A percentile compares a stretch with the other conserved stretches of the same genome.
Conservation (phyloP, 2,797 vertebrate genomes). For the Clarias platycephalus region DNA sequence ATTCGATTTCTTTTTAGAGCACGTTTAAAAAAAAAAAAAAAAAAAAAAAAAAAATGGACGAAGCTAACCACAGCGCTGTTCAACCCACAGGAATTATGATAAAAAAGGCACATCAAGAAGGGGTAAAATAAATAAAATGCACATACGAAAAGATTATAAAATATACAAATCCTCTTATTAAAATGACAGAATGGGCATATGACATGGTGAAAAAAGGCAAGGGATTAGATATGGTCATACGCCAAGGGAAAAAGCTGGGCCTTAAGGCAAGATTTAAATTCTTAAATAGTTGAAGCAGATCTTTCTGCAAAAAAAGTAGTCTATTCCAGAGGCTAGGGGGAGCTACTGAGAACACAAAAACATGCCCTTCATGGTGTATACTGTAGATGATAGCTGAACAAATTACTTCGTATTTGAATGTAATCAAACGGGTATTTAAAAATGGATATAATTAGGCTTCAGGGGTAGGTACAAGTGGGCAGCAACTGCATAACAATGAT, state of each 20-base stretch:
- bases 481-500: not conserved
- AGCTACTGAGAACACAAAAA: not conserved
- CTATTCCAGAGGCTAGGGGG: not conserved
- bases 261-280: slow-evolving; percentile 10
- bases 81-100: no score
- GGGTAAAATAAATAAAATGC: no score
- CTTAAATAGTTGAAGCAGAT: not conserved
- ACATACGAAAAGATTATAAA: not conserved
- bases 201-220: not conserved
- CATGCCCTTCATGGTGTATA: no score
- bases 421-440: not conserved
- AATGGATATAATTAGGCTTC: not conserved
- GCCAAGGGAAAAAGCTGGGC: not conserved
- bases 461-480: not conserved
- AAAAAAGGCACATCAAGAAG: no score
- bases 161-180: not conserved
- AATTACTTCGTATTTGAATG: not conserved
- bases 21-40: no score
- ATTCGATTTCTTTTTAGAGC: no score
- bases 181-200: not conserved
- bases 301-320: no score
- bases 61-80: no score
- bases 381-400: no score
- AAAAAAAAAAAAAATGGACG: no score
- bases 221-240: not conserved